Base-by-base conservation (phyloP, 2,888 invertebrate genomes). In the Andrena flavipes region DNA sequence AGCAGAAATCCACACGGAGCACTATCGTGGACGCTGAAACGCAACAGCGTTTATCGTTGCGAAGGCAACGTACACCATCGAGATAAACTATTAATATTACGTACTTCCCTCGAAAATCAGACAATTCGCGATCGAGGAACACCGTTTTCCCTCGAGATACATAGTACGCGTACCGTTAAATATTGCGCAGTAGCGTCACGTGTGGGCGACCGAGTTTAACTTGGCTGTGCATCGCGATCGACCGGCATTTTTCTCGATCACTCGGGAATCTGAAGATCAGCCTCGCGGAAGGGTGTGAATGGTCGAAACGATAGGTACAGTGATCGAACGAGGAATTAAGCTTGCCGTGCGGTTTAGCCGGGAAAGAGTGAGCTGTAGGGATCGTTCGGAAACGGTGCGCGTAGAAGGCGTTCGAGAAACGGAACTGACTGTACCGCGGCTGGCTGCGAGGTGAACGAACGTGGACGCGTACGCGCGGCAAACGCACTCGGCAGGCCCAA, bases 171-270 rank as follows among this genome's bases (percentile, higher is more conserved):
- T 54, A 64, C 56, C 65, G 71, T n/a, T 74, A 64, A 83, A 87
- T 56, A 56, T 83, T 87, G 86, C 86, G 87, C 81, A 86, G 87
- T 86, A 81, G 82, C 84, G 86, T 87, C 79, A 73, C 79, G 84
- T 75, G 77, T 86, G 75, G 76, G 80, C 78, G 82, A 76, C 74
- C 76, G 33, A 67, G 54, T 64, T n/a, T 49, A 70, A 78, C 70
- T 33, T 62, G 42, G 10, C 54, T 23, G 64, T 68, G 51, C 48
- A 70, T 65, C 54, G 51, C 71, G 74, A 85, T 84, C 78, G 76
- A 79, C 85, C 86, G 83, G 85, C 81, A 56, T 82, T 75, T 75
- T 23, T 13, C 54, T 33, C 42, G 30, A 48, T 29, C 13, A 35
- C 2, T n/a, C 30, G 5, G 3, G 0, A 10, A 60, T 16, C 70